Percentiles rank a stretch among this genome's conserved stretches.
These are phyloP conservation scores for Nasalis larvatus DNA, from an alignment of 2,113 vertebrate genomes.

Conservation along the genomic window DNA sequence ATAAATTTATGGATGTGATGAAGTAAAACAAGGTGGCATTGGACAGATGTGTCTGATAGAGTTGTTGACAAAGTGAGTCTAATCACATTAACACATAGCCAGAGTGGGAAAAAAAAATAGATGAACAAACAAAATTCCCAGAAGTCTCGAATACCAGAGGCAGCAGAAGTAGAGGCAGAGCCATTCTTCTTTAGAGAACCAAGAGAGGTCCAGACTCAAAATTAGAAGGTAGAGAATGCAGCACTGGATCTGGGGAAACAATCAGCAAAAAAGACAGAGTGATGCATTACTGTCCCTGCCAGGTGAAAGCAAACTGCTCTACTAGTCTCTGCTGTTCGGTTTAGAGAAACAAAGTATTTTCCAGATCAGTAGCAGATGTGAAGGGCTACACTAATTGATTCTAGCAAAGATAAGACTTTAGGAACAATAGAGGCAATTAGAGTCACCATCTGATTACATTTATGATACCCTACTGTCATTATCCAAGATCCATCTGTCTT, in stretches of 20 bases:
- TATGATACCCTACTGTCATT: not conserved
- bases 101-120: not conserved
- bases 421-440: not conserved
- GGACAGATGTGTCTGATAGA: not conserved
- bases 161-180: not conserved
- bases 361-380: not conserved
- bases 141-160: not conserved
- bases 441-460: not conserved
- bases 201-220: not conserved
- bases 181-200: not conserved
- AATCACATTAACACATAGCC: not conserved
- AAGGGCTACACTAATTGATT: not conserved
- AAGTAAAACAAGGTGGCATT: not conserved
- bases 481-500: not conserved
- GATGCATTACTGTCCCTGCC: not conserved
- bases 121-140: not conserved
- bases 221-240: not conserved
- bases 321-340: not conserved
- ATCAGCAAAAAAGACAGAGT: not conserved
- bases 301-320: not conserved
- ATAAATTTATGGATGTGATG: not conserved
- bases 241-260: not conserved
- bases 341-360: not conserved
- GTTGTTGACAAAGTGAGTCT: not conserved
- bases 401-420: not conserved